Conservation (phyloP, 2,888 invertebrate species). For the Lithosia quadra region DNA sequence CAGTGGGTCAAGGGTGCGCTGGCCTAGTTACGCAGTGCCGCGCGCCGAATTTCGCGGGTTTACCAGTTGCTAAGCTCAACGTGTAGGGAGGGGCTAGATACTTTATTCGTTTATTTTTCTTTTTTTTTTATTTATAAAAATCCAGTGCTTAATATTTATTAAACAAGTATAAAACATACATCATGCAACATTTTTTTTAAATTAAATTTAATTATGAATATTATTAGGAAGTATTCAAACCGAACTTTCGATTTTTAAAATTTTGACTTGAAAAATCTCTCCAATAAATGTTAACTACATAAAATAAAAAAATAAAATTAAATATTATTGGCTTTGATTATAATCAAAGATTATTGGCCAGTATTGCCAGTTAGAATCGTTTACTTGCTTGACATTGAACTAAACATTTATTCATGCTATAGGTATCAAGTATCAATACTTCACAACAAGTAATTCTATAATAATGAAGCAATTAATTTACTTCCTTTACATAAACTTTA, state of each 20-base stretch:
- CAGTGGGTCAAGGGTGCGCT: conserved; percentile 85
- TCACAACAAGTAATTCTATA: not conserved
- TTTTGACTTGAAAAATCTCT: not conserved
- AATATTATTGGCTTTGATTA: not conserved
- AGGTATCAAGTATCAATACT: conserved; percentile 5
- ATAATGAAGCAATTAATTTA: conserved; percentile 20
- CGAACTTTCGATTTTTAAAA: not conserved
- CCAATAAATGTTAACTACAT: no score
- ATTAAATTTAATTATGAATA: not conserved
- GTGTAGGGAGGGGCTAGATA: conserved; percentile 67
- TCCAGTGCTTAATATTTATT: not conserved
- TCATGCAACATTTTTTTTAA: not conserved
- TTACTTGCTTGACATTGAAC: not conserved
- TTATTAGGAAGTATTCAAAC: not conserved
- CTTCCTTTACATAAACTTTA: conserved; percentile 34
- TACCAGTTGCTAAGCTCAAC: conserved; percentile 80
- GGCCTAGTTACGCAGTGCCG: conserved; percentile 82
- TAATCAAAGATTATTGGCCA: no score
- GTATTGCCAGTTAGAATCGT: not conserved
- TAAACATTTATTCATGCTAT: conserved; percentile 2
- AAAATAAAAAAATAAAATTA: not conserved
- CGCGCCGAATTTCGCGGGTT: conserved; percentile 84
- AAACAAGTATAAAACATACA: no score
- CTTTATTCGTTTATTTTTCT: conserved; percentile 37
- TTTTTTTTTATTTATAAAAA: conserved; percentile 22